phyloP scores from a whole-genome alignment of 2,797 vertebrate genomes.

The Gouania willdenowi region DNA sequence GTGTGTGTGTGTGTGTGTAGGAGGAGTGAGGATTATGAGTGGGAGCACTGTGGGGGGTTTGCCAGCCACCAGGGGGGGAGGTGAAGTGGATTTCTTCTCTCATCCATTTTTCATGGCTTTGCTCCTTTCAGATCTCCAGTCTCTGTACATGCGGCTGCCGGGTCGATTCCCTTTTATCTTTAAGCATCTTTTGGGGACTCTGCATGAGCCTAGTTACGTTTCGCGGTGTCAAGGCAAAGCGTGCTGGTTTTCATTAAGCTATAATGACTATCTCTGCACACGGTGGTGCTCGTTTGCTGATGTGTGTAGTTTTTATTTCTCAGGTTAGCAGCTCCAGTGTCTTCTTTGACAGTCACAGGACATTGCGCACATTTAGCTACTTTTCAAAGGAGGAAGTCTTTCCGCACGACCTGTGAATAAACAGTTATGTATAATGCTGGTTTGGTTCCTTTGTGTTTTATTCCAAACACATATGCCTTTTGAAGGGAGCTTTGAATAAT shows the following conservation, averaged over 20 bases:
- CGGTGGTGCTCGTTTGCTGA: slow-evolving; percentile 17
- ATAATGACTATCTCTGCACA: slow-evolving; percentile 25
- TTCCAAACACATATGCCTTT: slow-evolving; percentile 36
- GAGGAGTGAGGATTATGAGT: slow-evolving; percentile 67
- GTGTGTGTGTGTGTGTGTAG: slow-evolving; percentile 44
- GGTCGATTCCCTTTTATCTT: slow-evolving; percentile 75
- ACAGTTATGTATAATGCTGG: slow-evolving; percentile 19
- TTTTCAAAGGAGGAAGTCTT: slow-evolving; percentile 10
- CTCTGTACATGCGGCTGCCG: slow-evolving; percentile 63
- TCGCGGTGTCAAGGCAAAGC: slow-evolving; percentile 36
- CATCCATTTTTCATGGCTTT: slow-evolving; percentile 82
- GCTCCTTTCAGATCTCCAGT: slow-evolving; percentile 69
- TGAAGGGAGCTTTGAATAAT: slow-evolving; percentile 44
- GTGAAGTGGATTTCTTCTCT: slow-evolving; percentile 76
- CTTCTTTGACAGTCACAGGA: slow-evolving; percentile 8
- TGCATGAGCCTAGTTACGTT: slow-evolving; percentile 19
- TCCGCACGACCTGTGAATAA: slow-evolving; percentile 9
- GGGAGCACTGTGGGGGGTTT: slow-evolving; percentile 65
- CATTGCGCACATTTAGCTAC: slow-evolving; percentile 15
- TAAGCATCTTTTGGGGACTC: slow-evolving; percentile 57
- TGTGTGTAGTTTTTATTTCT: slow-evolving; percentile 3
- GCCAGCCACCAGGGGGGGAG: slow-evolving; percentile 60
- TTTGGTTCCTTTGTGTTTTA: slow-evolving; percentile 36
- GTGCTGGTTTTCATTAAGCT: slow-evolving; percentile 39
- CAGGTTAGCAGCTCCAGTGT: not conserved